Evolutionary conservation across 2,888 invertebrate species (phyloP).

Genomic region (Scelioninae gen. 1): DNA sequence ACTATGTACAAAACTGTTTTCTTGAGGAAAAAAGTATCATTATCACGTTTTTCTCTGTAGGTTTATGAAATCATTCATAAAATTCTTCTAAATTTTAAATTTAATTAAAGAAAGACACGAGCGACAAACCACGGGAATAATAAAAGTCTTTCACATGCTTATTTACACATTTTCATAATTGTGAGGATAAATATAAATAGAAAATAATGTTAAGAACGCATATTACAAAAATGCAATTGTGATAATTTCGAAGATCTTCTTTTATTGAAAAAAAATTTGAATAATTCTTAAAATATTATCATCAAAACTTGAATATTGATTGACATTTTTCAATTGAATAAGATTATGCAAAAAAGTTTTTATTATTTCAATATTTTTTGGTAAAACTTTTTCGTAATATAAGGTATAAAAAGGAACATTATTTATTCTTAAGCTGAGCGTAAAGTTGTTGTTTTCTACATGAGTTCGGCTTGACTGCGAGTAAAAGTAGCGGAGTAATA

Average conservation of each 20-base stretch:
- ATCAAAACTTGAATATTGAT: too few species aligned
- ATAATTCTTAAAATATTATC: too few species aligned
- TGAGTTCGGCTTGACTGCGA: conserved; percentile 7
- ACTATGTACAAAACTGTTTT: conserved; percentile 8
- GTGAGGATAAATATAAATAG: too few species aligned
- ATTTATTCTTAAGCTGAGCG: neutral
- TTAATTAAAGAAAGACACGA: conserved; percentile 32
- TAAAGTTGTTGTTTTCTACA: conserved; percentile 21
- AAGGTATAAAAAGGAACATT: neutral
- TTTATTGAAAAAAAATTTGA: too few species aligned
- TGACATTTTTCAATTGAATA: too few species aligned
- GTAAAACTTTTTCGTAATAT: too few species aligned
- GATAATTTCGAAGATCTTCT: neutral
- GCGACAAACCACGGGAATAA: too few species aligned
- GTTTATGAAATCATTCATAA: conserved; percentile 36
- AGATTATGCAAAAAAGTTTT: too few species aligned
- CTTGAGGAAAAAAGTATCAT: conserved; percentile 17
- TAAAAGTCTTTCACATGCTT: too few species aligned
- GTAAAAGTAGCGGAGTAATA: conserved; percentile 27
- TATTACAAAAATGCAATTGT: neutral
- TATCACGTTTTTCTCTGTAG: neutral
- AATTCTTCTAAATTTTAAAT: conserved; percentile 17
- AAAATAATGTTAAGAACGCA: neutral
- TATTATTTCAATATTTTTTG: too few species aligned
- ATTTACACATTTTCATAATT: too few species aligned